Conservation (phyloP, 2,113 vertebrate genomes). For the Oreochromis aureus region DNA sequence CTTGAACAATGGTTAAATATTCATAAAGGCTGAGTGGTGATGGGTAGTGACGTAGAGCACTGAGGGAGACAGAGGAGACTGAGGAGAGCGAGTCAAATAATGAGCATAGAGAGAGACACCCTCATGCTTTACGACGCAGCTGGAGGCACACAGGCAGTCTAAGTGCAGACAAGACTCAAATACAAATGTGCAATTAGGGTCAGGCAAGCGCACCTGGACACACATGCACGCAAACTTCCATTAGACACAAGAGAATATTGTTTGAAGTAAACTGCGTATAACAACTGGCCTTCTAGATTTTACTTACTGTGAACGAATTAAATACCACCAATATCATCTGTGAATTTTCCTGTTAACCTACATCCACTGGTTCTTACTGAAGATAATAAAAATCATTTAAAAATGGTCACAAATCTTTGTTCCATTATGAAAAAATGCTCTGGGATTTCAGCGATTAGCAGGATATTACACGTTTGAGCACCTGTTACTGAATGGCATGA, state of each 20-base stretch:
- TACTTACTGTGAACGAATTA: background rate
- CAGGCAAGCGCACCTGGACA: background rate
- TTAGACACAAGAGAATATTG: background rate
- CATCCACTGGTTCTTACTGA: background rate
- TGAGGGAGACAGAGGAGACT: constrained; percentile 13
- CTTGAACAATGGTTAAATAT: constrained; percentile 54
- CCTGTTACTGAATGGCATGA: background rate
- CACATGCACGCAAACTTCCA: background rate
- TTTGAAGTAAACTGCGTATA: background rate
- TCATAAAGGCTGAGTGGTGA: constrained; percentile 39
- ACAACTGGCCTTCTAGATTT: background rate
- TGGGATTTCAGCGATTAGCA: background rate
- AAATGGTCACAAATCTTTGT: background rate
- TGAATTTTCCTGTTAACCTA: background rate
- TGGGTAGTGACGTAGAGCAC: constrained; percentile 44
- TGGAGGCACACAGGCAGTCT: constrained; percentile 17
- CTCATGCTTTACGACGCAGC: constrained; percentile 37
- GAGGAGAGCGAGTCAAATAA: constrained; percentile 33
- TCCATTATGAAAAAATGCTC: background rate
- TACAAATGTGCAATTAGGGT: constrained; percentile 39
- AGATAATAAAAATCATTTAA: background rate
- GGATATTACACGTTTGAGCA: background rate
- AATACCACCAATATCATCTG: background rate
- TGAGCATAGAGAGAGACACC: constrained; percentile 35
- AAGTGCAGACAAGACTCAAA: constrained; percentile 5